Base-by-base conservation (phyloP, 2,797 vertebrate genomes). In the Cyprinodon diabolis region DNA sequence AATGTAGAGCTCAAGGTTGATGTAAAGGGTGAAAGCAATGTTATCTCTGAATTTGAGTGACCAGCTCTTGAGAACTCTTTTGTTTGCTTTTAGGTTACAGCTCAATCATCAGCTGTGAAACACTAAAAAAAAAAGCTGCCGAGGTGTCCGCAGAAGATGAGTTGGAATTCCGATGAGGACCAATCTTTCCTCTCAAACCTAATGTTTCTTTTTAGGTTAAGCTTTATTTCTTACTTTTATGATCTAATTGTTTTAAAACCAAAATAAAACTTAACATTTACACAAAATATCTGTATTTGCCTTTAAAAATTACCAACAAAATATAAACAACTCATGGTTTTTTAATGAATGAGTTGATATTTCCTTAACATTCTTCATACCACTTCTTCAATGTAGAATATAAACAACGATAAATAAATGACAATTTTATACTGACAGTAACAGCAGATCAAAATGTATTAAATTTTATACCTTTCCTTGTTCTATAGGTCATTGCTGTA, bases 1-100 rank as follows among this genome's bases (percentile, higher is more conserved):
- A 85, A 82, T 77, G 68, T 52, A 43, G 84, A 83, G 84, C 83
- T 78, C 78, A 54, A 9, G 30, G 81, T 65, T 69, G 84, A 86
- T 45, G 54, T 69, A 68, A 79, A 82, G 75, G 83, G 79, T 88
- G 83, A 85, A 68, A 12, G 45, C 76, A 68, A 71, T 66, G 69
- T 72, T 63, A 23, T 17, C 60, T 76, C 67, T 70, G 63, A 54
- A 10, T 15, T 14, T 68, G 67, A 80, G 67, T 19, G 10, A 43
- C 43, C 73, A n/a, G 72, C 79, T 77, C 69, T 77, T 52, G 73
- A 83, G 69, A 66, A 76, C 80, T 74, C 35, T 77, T 89, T 83
- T 84, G 79, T 90, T 84, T 43, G 9, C 62, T 43, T 86, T 81
- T 25, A 83, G 78, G 71, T 79, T 78, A 70, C 13, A 75, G 60